phyloP scores from a whole-genome alignment of 2,797 vertebrate genomes.

The Gallinago solitaria region DNA sequence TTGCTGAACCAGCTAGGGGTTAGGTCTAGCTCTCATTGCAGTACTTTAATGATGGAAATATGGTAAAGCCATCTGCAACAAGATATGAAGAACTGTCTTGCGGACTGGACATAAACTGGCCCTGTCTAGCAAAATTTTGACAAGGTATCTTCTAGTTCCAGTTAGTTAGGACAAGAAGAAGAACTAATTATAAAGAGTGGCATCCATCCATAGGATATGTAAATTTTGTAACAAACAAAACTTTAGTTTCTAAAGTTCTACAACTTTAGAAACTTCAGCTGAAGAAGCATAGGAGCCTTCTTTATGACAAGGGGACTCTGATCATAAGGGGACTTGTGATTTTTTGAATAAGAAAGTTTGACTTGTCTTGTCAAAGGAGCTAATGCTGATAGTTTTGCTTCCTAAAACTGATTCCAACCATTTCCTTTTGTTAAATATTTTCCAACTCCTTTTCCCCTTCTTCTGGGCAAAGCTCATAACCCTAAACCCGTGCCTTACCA shows the following conservation, averaged over 20 bases:
- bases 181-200: not conserved
- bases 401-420: not conserved
- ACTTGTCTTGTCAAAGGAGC: not conserved
- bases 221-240: not conserved
- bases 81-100: not conserved
- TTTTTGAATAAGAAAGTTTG: not conserved
- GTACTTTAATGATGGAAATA: not conserved
- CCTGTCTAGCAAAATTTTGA: not conserved
- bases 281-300: not conserved
- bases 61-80: not conserved
- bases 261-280: not conserved
- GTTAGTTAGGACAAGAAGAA: not conserved
- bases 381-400: not conserved
- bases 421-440: not conserved
- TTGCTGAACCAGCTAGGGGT: not conserved
- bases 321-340: not conserved
- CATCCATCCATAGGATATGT: not conserved
- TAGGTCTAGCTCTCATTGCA: not conserved
- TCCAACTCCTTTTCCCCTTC: not conserved
- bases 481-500: not conserved
- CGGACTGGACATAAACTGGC: not conserved
- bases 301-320: not conserved
- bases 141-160: not conserved
- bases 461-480: not conserved
- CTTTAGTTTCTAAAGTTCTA: too few species aligned